Base-by-base conservation (phyloP, 2,113 vertebrate species). In the Polypterus bichir region DNA sequence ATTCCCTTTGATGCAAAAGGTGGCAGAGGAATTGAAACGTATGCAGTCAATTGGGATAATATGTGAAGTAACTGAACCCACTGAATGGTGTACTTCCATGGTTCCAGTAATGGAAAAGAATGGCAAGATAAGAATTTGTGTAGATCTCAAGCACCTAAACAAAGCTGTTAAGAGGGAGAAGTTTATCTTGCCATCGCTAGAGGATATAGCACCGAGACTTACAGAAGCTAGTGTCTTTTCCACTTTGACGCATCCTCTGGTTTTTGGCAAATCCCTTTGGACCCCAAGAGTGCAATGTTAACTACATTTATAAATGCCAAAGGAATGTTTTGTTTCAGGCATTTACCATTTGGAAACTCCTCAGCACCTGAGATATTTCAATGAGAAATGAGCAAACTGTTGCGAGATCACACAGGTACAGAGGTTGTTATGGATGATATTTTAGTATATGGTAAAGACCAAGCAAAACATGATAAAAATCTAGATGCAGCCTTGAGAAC, bases 1-100 rank as follows among this genome's bases (percentile, higher is more conserved):
- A 27, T 27, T 27, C 27, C 27, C 27, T 27, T 27, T 27, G 27
- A 27, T 27, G 27, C 27, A 27, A 27, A 27, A 27, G 27, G 27
- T 27, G 27, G 45, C 46, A 47, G 46, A 10, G 4, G 45, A 60
- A 47, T 4, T 60, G 47, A 3, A 48, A 6, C 47, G 59, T n/a
- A 60, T 60, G 4, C n/a, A 60, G 59, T 4, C 6, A 48, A 60
- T 60, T 46, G 59, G 59, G 47, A 48, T 60, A 48, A 60, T 47
- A 48, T 9, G 49, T 46, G 59, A 60, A 60, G 45, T 60, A 10
- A 60, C 59, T 6, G 59, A 60, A 60, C 46, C 59, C 4, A 60
- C 59, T 60, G 59, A 60, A 46, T 4, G 2, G 45, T 60, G 44
- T 60, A 3, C 45, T 60, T 3, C 59, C 44, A 60, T 60, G 6